phyloP scores from a whole-genome alignment of 2,113 vertebrate genomes.

The Salvelinus fontinalis region DNA sequence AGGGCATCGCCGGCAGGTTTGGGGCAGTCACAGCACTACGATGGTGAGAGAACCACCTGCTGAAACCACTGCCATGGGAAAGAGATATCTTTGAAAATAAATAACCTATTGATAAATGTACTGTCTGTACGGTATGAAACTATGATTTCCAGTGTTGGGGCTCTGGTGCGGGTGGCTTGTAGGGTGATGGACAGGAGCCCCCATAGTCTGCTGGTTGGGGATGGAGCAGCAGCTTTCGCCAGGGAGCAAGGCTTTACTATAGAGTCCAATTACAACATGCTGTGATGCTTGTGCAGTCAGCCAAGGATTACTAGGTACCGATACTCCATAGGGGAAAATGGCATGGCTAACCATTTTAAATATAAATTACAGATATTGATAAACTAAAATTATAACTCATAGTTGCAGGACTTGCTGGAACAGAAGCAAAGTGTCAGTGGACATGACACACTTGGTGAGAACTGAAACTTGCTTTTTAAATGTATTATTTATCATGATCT shows the following conservation, averaged over 20 bases:
- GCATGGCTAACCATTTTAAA: not conserved
- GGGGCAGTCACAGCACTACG: conserved; percentile 54
- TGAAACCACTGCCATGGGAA: too few relatives aligned
- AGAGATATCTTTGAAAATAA: too few relatives aligned
- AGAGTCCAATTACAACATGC: conserved; percentile 53
- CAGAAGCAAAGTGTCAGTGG: conserved; percentile 31
- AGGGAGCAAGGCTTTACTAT: conserved; percentile 31
- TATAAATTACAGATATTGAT: too few relatives aligned
- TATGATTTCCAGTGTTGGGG: conserved; percentile 31
- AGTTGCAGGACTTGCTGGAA: conserved; percentile 49
- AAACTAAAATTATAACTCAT: too few relatives aligned
- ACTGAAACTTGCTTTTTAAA: not conserved
- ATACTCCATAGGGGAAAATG: not conserved
- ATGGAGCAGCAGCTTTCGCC: conserved; percentile 50
- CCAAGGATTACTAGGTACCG: conserved; percentile 53
- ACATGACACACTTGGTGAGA: conserved; percentile 54
- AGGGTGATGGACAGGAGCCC: conserved; percentile 42
- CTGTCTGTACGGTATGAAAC: conserved; percentile 31
- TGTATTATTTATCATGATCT: not conserved
- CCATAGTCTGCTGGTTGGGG: conserved; percentile 47
- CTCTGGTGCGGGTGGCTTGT: conserved; percentile 30
- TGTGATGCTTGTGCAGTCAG: conserved; percentile 36
- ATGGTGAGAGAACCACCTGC: conserved; percentile 29
- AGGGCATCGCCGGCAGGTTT: conserved; percentile 45
- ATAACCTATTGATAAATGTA: not conserved